phyloP scores from a whole-genome alignment of 2,888 invertebrate species.

The Caenorhabditis parvicauda region DNA sequence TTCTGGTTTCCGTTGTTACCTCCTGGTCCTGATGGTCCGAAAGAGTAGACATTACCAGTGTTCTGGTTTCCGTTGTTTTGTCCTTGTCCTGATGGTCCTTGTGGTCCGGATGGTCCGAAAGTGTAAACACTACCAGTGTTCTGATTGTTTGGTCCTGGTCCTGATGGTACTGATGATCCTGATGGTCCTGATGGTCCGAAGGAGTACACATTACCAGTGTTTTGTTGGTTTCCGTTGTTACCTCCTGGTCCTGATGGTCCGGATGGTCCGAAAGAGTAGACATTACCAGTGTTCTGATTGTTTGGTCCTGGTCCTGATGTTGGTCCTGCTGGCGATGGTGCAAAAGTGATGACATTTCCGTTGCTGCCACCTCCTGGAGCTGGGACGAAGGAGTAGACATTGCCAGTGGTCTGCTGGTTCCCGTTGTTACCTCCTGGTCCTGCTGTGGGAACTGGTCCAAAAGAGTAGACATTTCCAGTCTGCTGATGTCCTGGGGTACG shows the following conservation, averaged over 20 bases:
- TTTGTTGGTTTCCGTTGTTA: not conserved
- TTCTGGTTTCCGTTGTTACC: not conserved
- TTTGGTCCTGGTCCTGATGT: no score
- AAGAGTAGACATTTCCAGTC: not conserved
- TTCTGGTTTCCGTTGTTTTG: not conserved
- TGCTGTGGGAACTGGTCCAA: constrained; percentile 3
- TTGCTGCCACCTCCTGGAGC: no score
- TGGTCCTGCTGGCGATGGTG: constrained; percentile 3
- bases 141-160: not conserved
- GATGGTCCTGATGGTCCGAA: not conserved
- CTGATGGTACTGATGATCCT: not conserved
- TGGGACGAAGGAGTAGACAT: not conserved
- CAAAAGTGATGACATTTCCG: no score
- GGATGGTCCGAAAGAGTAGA: constrained; percentile 1
- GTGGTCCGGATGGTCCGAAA: not conserved
- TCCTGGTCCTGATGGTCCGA: not conserved
- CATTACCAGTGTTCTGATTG: no score
- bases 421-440: constrained; percentile 1
- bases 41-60: not conserved
- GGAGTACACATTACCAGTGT: not conserved
- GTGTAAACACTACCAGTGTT: not conserved
- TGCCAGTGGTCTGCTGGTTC: not conserved
- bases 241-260: constrained; percentile 3
- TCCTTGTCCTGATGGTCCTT: not conserved
- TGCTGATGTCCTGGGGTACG: not conserved